Base-by-base conservation (phyloP, 2,797 vertebrate species). In the Eupleurogrammus muticus region DNA sequence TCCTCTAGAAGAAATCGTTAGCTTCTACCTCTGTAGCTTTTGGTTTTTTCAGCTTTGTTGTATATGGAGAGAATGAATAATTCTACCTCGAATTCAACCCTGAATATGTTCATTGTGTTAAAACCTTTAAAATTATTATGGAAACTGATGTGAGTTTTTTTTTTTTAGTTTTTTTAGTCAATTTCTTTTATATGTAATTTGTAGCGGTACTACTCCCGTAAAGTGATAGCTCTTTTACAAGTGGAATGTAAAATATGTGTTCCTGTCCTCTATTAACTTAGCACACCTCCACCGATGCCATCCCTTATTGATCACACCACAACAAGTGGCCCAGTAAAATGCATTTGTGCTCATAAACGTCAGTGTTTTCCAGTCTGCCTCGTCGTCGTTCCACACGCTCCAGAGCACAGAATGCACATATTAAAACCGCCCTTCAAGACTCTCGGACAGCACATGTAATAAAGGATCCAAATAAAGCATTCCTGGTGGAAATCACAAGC, bases 381-480 rank as follows among this genome's bases (percentile, higher is more conserved):
- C 72, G 36, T 73, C 28, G 84, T 86, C 77, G 80, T 90, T 90
- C 90, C 84, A 90, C 87, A 86, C 68, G 60, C 87, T 73, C 66
- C 83, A 81, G 81, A 83, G 82, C 88, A 77, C 81, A 87, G 85
- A 82, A 85, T 86, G 75, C 83, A 87, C 81, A 89, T 92, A 92
- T 94, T 94, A 95, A 95, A 94, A 89, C 81, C 23, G 83, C 88
- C 92, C 90, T 90, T 92, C 90, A 93, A 89, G 89, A 92, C 92
- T 87, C 87, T 74, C 77, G 87, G 92, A 94, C 90, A 90, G 88
- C 85, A 75, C 75, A 28, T 83, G 90, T 90, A 92, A 93, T 93
- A 93, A 94, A 94, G 89, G 84, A 90, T 84, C 83, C 81, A 85
- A 92, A 93, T 93, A 93, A 93, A 93, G 87, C 82, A 70, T 83